Percentiles rank a stretch among this genome's conserved stretches.
Evolutionary conservation across 1,140 invertebrate genomes (phyloP).

Genomic region (Leptoteleia sp.): DNA sequence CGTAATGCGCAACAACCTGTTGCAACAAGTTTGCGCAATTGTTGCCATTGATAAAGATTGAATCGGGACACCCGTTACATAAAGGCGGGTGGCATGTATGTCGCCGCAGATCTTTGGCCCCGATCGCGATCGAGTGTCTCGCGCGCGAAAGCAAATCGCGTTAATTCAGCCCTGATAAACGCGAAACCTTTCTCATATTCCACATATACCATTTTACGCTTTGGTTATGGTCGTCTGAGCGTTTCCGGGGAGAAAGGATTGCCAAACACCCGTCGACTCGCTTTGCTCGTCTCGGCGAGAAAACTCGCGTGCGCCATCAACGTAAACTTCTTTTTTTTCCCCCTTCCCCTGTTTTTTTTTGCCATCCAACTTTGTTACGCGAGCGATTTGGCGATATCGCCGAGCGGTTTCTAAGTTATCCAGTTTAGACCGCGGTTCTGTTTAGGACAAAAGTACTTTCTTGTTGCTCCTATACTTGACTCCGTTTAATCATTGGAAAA

Average conservation of each 20-base stretch:
- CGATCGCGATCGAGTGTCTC: slow-evolving; percentile 45
- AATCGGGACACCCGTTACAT: slow-evolving; percentile 31
- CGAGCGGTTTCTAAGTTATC: not conserved
- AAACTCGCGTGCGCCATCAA: slow-evolving; percentile 29
- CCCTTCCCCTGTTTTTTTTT: not conserved
- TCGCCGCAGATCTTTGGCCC: slow-evolving; percentile 44
- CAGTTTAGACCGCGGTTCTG: not conserved
- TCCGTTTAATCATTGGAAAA: too few species aligned
- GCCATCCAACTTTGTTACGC: slow-evolving; percentile 4
- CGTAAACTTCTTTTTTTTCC: slow-evolving; percentile 10
- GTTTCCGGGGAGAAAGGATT: slow-evolving; percentile 58
- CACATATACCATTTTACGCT: slow-evolving; percentile 38
- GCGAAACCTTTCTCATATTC: slow-evolving; percentile 54
- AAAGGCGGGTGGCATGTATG: slow-evolving; percentile 41
- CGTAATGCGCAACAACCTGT: too few species aligned
- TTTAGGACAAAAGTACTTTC: too few species aligned
- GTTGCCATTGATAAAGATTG: slow-evolving; percentile 5
- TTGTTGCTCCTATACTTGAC: too few species aligned
- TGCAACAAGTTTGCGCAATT: slow-evolving; percentile 16
- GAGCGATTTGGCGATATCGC: slow-evolving; percentile 2
- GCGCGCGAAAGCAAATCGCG: slow-evolving; percentile 47
- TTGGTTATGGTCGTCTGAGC: slow-evolving; percentile 32
- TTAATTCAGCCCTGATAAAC: slow-evolving; percentile 53
- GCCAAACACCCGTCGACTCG: slow-evolving; percentile 41
- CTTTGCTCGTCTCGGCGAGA: slow-evolving; percentile 48